Conservation (phyloP, 1,140 invertebrate species). For the Microplitis mediator region DNA sequence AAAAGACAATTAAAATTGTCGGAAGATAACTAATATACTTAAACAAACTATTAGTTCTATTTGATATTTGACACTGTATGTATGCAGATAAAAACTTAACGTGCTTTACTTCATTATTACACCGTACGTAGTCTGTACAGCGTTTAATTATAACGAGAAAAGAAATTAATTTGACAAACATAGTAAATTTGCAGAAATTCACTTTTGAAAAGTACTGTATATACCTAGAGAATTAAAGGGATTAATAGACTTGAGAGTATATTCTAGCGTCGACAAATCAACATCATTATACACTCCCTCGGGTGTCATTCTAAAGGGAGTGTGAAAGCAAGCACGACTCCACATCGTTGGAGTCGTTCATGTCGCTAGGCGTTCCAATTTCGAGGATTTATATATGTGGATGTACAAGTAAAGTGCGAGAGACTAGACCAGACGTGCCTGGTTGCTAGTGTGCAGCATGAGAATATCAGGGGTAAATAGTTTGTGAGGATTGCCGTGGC, state of each 20-base stretch:
- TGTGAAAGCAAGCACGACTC: constrained; percentile 2
- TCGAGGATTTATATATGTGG: constrained; percentile 22
- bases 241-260: constrained; percentile 17
- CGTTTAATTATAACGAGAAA: too few relatives aligned
- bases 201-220: too few relatives aligned
- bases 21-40: too few relatives aligned
- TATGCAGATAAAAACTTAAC: too few relatives aligned
- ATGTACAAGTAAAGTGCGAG: constrained; percentile 16
- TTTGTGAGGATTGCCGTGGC: constrained; percentile 14
- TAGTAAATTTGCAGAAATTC: too few relatives aligned
- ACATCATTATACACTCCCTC: constrained; percentile 20
- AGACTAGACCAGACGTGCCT: not conserved
- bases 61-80: too few relatives aligned
- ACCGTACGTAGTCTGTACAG: too few relatives aligned
- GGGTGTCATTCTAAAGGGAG: constrained; percentile 7
- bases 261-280: constrained; percentile 18
- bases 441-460: constrained; percentile 1
- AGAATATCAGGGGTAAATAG: constrained; percentile 19
- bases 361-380: constrained; percentile 18
- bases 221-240: not conserved
- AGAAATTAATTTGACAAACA: too few relatives aligned
- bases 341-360: constrained; percentile 3
- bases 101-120: too few relatives aligned
- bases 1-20: too few relatives aligned
- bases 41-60: too few relatives aligned